Evolutionary conservation across 2,797 vertebrate genomes (phyloP).

Genomic region (Hirundo rustica): DNA sequence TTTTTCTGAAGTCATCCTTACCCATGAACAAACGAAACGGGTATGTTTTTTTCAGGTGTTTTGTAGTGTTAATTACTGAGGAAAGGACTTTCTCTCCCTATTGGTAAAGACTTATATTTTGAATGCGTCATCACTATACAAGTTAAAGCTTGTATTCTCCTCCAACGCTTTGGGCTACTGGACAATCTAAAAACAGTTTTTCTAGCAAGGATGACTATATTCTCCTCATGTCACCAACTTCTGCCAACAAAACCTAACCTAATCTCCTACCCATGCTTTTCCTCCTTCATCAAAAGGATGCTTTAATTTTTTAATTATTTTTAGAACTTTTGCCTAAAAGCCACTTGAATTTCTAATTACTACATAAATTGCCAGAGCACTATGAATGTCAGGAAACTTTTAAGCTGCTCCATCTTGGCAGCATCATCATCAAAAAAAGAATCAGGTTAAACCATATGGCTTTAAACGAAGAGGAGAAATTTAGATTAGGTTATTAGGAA

Average conservation of each 20-base stretch:
- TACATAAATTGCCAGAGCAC: background rate
- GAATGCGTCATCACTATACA: background rate
- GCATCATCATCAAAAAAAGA: background rate
- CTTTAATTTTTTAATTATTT: background rate
- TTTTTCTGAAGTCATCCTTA: background rate
- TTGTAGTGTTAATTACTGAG: background rate
- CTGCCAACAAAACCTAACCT: background rate
- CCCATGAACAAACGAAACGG: background rate
- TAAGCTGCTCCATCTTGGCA: background rate
- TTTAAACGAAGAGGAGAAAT: background rate
- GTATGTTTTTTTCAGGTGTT: background rate
- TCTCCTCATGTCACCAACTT: accelerated
- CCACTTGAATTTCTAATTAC: background rate
- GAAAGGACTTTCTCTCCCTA: background rate
- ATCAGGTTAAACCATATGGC: background rate
- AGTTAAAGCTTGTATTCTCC: background rate
- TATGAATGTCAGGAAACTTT: background rate
- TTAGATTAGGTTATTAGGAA: background rate
- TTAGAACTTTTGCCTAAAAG: background rate
- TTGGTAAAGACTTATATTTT: background rate
- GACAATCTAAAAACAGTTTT: background rate
- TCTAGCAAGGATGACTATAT: background rate
- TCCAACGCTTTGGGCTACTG: background rate
- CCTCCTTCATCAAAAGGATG: background rate
- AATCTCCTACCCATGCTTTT: background rate